A percentile compares a stretch with the other conserved stretches of the same genome.
Evolutionary conservation across 2,113 vertebrate genomes (phyloP).

Genomic region (Uropsilus gracilis): DNA sequence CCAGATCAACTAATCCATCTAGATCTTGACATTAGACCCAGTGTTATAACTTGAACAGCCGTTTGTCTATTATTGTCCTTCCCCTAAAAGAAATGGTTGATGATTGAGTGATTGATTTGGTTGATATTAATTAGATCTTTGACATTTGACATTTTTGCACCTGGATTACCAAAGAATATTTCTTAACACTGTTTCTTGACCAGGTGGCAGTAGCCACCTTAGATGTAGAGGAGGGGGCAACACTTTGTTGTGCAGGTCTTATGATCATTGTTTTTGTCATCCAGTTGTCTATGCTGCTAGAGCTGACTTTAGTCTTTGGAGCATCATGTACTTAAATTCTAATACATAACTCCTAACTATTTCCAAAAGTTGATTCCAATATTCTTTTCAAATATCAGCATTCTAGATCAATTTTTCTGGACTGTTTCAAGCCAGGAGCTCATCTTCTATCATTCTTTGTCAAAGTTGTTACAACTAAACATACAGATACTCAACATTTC

Average conservation of each 20-base stretch:
- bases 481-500: background rate
- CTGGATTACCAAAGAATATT: background rate
- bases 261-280: background rate
- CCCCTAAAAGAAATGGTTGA: background rate
- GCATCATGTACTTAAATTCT: background rate
- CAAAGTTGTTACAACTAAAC: background rate
- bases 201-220: background rate
- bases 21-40: background rate
- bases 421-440: background rate
- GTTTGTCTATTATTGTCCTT: too few species aligned
- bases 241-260: background rate
- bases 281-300: background rate
- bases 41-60: background rate
- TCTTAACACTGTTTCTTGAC: background rate
- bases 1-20: background rate
- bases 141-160: background rate
- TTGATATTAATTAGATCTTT: too few species aligned
- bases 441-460: background rate
- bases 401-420: background rate
- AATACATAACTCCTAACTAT: background rate
- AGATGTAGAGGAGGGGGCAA: background rate
- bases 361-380: background rate
- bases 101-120: background rate
- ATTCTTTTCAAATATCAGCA: background rate
- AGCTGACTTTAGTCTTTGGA: background rate